Percentiles rank a stretch among this genome's conserved stretches.
phyloP scores from a whole-genome alignment of 2,888 invertebrate species.

The Tetropium fuscum region DNA sequence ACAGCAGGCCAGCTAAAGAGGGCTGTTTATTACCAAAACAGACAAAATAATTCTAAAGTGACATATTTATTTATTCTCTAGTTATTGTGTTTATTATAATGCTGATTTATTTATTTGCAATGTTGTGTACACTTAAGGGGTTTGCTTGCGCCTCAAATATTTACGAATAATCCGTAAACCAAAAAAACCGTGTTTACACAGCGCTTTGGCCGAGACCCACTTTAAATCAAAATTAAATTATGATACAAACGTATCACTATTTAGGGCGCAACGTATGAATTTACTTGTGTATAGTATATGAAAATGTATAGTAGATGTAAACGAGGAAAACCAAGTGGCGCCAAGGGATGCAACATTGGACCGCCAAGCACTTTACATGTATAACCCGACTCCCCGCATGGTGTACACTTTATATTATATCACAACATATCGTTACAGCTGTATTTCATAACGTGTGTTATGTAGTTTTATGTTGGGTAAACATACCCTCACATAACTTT shows the following conservation, averaged over 20 bases:
- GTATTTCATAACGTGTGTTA: slow-evolving; percentile 37
- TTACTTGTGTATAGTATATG: slow-evolving; percentile 34
- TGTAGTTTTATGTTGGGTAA: too few species aligned
- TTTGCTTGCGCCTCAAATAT: too few species aligned
- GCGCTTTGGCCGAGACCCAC: slow-evolving; percentile 1
- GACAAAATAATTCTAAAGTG: too few species aligned
- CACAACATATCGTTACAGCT: slow-evolving; percentile 43
- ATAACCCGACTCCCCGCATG: slow-evolving; percentile 41
- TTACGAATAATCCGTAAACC: too few species aligned
- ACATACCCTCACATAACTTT: too few species aligned
- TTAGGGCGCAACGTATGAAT: slow-evolving; percentile 27
- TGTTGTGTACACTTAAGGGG: too few species aligned
- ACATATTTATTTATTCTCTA: too few species aligned
- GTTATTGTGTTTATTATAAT: too few species aligned
- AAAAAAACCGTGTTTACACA: too few species aligned
- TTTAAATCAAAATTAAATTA: slow-evolving; percentile 26
- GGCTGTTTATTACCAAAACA: too few species aligned
- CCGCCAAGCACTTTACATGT: slow-evolving; percentile 42
- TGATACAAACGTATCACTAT: slow-evolving; percentile 25
- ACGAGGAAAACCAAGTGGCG: slow-evolving; percentile 44
- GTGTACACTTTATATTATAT: slow-evolving; percentile 41
- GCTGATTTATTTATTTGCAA: too few species aligned
- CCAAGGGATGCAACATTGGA: slow-evolving; percentile 39
- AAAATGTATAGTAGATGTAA: slow-evolving; percentile 43
- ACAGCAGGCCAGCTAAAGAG: too few species aligned